Conservation (phyloP, 2,888 invertebrate species). For the Piscicola geometra region DNA sequence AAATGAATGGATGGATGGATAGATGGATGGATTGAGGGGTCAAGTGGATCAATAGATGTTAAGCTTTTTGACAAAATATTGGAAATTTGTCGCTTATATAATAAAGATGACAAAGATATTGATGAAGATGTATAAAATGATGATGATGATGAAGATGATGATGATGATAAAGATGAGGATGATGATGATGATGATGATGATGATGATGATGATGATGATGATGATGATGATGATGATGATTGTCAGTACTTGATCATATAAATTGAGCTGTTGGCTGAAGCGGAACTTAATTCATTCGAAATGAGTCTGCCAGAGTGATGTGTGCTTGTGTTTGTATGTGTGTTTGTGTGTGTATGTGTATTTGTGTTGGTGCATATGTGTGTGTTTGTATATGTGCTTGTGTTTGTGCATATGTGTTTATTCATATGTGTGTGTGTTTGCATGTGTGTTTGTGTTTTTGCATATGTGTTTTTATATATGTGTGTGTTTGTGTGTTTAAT, state of each 20-base stretch:
- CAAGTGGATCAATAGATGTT: no score
- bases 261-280: slow-evolving; percentile 1
- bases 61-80: no score
- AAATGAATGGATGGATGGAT: background rate
- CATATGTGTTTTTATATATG: no score
- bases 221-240: background rate
- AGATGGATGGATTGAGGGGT: background rate
- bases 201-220: slow-evolving; percentile 17
- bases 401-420: background rate
- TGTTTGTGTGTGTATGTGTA: background rate
- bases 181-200: slow-evolving; percentile 21
- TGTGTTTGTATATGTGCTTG: background rate
- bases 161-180: no score
- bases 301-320: background rate
- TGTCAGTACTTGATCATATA: background rate
- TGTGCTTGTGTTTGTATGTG: background rate
- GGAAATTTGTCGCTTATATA: no score
- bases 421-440: background rate
- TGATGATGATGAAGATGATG: background rate
- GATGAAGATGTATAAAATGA: no score
- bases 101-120: no score
- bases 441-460: no score
- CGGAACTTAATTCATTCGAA: background rate
- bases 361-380: background rate
- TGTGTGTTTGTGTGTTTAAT: no score